These are phyloP conservation scores for Neoascia interrupta DNA, from an alignment of 2,888 invertebrate genomes.

Conservation along the genomic window DNA sequence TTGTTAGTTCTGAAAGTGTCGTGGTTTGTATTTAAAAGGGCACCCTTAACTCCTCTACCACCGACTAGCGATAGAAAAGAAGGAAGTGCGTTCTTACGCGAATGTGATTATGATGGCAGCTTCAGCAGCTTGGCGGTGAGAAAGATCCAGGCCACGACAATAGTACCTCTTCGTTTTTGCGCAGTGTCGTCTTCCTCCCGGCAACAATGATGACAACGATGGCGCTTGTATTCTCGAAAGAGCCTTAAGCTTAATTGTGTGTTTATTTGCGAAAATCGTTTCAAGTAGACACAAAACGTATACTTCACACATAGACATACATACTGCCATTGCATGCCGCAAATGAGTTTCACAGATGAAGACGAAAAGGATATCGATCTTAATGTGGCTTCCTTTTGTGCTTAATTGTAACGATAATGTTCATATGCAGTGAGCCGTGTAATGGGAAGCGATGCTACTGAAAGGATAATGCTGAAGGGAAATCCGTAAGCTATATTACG, in stretches of 20 bases:
- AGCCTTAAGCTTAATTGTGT: slow-evolving; percentile 34
- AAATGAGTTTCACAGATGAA: slow-evolving; percentile 14
- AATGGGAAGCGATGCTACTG: slow-evolving; percentile 17
- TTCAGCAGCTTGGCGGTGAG: neutral
- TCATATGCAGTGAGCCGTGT: slow-evolving; percentile 18
- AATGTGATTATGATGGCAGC: slow-evolving; percentile 11
- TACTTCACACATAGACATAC: neutral
- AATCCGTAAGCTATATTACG: too few relatives aligned
- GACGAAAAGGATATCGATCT: slow-evolving; percentile 15
- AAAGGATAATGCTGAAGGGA: neutral
- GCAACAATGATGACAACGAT: slow-evolving; percentile 2
- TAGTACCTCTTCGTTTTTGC: too few relatives aligned
- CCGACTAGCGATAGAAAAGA: neutral
- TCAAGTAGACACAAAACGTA: too few relatives aligned
- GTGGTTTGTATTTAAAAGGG: slow-evolving; percentile 1
- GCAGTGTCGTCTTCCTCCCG: neutral
- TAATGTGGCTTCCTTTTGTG: slow-evolving; percentile 3
- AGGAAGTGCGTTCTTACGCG: slow-evolving; percentile 16
- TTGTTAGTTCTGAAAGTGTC: neutral
- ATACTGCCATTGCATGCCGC: neutral
- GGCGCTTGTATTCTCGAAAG: neutral
- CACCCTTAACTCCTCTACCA: too few relatives aligned
- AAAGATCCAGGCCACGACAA: neutral
- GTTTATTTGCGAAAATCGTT: slow-evolving; percentile 41
- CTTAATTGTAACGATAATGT: slow-evolving; percentile 46